Evolutionary conservation across 2,888 invertebrate species (phyloP).

Genomic region (Agonopterix arenella): DNA sequence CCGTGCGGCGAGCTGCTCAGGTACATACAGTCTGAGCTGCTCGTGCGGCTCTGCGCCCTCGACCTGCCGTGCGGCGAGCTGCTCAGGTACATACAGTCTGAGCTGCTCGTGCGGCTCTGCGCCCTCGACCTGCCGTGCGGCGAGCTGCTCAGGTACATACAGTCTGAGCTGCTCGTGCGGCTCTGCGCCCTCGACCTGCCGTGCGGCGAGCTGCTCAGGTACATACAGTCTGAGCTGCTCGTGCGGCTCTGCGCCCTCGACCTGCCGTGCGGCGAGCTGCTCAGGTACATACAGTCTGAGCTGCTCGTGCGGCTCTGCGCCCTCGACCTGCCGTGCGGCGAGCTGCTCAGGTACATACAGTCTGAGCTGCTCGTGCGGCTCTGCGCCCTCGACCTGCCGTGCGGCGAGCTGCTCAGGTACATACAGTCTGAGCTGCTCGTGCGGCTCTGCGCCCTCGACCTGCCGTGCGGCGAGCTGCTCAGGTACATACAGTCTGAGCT

Average conservation of each 20-base stretch:
- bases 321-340: conserved; percentile 31
- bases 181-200: conserved; percentile 42
- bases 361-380: conserved; percentile 27
- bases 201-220: conserved; percentile 13
- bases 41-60: conserved; percentile 37
- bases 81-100: too few species aligned
- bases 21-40: conserved; percentile 14
- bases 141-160: conserved; percentile 1
- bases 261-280: conserved; percentile 23
- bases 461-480: conserved; percentile 23
- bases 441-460: conserved; percentile 34
- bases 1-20: conserved; percentile 18
- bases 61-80: conserved; percentile 25
- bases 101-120: conserved; percentile 31
- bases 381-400: conserved; percentile 40
- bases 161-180: conserved; percentile 25
- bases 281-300: too few species aligned
- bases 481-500: conserved; percentile 11
- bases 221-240: conserved; percentile 15
- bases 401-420: conserved; percentile 12
- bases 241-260: conserved; percentile 38
- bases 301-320: conserved; percentile 36
- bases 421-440: conserved; percentile 24
- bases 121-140: conserved; percentile 37
- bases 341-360: not conserved